These are phyloP conservation scores for Machimus rusticus DNA, from an alignment of 2,888 invertebrate genomes.

Conservation along the genomic window DNA sequence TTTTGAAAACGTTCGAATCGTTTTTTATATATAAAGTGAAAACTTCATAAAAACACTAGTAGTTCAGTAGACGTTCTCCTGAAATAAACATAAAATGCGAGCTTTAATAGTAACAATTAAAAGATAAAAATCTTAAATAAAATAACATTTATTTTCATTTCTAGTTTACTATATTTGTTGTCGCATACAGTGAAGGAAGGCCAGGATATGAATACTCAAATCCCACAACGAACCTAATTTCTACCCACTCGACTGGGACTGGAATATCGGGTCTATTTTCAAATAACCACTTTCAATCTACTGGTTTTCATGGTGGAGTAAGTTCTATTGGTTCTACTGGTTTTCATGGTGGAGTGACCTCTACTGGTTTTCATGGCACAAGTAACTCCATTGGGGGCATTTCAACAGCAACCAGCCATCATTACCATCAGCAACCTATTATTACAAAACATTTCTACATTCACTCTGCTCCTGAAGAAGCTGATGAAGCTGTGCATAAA, in stretches of 20 bases:
- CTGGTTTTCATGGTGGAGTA: neutral
- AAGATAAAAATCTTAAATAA: neutral
- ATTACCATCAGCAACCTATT: constrained; percentile 45
- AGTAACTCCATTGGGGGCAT: neutral
- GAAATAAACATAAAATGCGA: neutral
- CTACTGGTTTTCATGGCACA: neutral
- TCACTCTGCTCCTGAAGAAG: constrained; percentile 62
- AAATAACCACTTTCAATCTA: neutral
- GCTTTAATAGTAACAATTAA: neutral
- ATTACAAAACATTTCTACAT: constrained; percentile 61
- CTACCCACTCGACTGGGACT: neutral
- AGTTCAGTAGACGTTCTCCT: neutral
- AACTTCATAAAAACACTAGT: neutral
- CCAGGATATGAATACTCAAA: neutral
- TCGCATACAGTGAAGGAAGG: neutral
- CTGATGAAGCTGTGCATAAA: constrained; percentile 50
- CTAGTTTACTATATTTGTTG: neutral
- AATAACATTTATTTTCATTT: neutral
- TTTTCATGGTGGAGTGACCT: neutral
- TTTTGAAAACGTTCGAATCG: neutral
- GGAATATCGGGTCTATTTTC: neutral
- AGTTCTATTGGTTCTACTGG: neutral
- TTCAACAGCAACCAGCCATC: neutral
- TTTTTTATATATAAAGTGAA: constrained; percentile 9
- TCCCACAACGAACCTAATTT: neutral